Evolutionary conservation across 2,113 vertebrate genomes (phyloP), one percentile per base, ranked within the genome.

Genomic region (Anser brachyrhynchus): DNA sequence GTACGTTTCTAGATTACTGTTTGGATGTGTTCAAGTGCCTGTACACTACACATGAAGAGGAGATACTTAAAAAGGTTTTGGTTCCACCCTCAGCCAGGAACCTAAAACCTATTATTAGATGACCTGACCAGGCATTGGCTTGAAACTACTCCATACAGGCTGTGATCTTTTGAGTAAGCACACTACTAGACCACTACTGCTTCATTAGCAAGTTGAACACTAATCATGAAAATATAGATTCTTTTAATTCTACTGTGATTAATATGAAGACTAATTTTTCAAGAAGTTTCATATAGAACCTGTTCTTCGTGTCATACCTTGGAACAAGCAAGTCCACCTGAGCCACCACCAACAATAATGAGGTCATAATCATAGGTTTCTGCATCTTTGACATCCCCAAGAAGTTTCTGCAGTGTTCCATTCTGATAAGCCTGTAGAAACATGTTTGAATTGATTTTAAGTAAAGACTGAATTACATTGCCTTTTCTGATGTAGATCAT

Each of bases 301-400:
- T 58, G 8, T 23, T 81, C 55, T 72, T 84, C 21, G 84, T 6
- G 16, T 80, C 81, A 29, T 96, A 99, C 99, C 99, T 99, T 99
- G 31, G 99, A 99, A 96, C 99, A 99, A 0, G 99, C 98, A 92
- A 99, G 98, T 79, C 99, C 99, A 15, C 99, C 99, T 11, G 99
- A 99, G 31, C 99, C 99, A 23, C 99, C 99, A 29, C 99, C 99
- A 15, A 99, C 98, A 90, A 99, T 95, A 22, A 99, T 99, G 65
- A 99, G 98, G 91, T 99, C 99, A 16, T 99, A 99, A 28, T 99
- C 99, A 12, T 98, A 99, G 5, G 59, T 65, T 35, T 98, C 97
- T 7, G 39, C 78, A 26, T 95, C 93, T 6, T 83, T 78, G 4
- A 95, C 92, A 6, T 94, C 95, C 13, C 96, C 97, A 84, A 99